These are phyloP conservation scores for Aleadryas rufinucha DNA, from an alignment of 2,113 vertebrate species.

Conservation along the genomic window DNA sequence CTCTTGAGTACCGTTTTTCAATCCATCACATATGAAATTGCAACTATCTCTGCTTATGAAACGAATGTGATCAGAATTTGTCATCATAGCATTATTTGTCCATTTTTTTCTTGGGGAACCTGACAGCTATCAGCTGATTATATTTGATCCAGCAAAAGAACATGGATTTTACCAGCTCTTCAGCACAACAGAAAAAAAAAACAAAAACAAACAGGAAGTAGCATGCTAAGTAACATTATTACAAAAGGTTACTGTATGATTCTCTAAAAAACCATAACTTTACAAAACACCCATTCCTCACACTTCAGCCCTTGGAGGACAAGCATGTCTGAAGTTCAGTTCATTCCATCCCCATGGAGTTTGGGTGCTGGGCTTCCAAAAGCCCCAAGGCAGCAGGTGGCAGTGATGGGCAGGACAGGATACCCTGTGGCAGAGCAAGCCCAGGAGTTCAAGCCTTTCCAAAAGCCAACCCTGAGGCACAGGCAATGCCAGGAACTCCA, in stretches of 20 bases:
- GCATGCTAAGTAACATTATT: accelerated
- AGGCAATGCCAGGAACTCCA: neutral
- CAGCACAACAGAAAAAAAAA: neutral
- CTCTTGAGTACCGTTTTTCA: conserved; percentile 17
- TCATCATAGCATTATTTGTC: neutral
- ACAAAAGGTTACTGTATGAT: neutral
- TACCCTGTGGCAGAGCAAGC: neutral
- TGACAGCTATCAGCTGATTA: neutral
- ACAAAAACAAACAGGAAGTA: neutral
- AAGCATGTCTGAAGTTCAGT: neutral
- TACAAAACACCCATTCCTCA: neutral
- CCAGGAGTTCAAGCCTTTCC: neutral
- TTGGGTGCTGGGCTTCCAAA: neutral
- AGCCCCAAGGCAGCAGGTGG: neutral
- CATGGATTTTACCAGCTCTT: neutral
- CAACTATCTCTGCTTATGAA: conserved; percentile 13
- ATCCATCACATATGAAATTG: conserved; percentile 9
- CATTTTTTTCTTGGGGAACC: neutral
- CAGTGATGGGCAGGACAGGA: neutral
- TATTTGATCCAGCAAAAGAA: neutral
- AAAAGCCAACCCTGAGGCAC: neutral
- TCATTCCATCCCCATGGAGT: neutral
- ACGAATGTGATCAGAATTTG: conserved; percentile 8
- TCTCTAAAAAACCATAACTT: neutral
- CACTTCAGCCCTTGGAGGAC: neutral